Evolutionary conservation across 2,797 vertebrate species (phyloP), one percentile per base, ranked within the genome.

Genomic region (Cynodonichthys magdalenae): DNA sequence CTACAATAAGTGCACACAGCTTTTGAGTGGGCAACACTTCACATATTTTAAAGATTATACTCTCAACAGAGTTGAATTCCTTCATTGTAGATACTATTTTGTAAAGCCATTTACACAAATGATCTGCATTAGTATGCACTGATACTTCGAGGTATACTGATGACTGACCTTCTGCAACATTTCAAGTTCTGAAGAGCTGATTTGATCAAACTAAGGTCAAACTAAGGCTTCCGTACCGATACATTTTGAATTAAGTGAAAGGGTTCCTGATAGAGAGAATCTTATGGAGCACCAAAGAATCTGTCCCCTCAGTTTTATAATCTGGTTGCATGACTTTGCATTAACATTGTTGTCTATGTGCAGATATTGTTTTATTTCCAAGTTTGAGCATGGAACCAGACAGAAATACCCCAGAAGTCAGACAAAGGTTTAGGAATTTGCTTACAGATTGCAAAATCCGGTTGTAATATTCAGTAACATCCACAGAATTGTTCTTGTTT

Each of bases 1-100:
- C 90, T 91, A 90, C 89, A 77, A 44, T 80, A 83, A 70, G 73
- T 81, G 80, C 83, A 85, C 80, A 80, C 65, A 79, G 79, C 72
- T 68, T 82, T 67, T 10, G 57, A 75, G 61, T 72, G 74, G 80
- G 79, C 79, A 82, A 67, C 78, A 83, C 79, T 80, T 75, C 17
- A 86, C 85, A 85, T 75, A 71, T 75, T 79, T 81, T 47, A 66
- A 73, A 82, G 48, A 77, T 74, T 36, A 76, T 73, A 78, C 51
- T 81, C 60, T 76, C 69, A 63, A 75, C 70, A 82, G 63, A 68
- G 55, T 75, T 77, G 74, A 19, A 63, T 71, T 75, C 77, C 62
- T 52, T 71, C 69, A 69, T 2, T 14, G 31, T 84, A 77, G 61
- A 69, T 71, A 24, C 24, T 24, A 19, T 79, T 69, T 61, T 74